A percentile compares a stretch with the other conserved stretches of the same genome.
These are phyloP conservation scores for Danaus plexippus DNA, from an alignment of 1,140 invertebrate genomes.

Conservation along the genomic window DNA sequence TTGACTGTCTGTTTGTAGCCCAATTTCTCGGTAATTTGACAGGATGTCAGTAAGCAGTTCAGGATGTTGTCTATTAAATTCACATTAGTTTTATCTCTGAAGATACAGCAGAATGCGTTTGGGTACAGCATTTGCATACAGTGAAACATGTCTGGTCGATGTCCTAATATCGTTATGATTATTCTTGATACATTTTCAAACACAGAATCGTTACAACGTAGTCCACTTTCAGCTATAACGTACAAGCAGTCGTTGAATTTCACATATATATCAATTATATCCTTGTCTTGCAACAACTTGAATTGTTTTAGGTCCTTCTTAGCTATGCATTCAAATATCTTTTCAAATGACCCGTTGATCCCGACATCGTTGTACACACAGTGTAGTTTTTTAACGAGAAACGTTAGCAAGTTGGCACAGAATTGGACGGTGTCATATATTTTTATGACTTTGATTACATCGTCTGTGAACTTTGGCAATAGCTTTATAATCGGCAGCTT, in stretches of 20 bases:
- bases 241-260: slow-evolving; percentile 49
- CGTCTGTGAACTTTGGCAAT: slow-evolving; percentile 41
- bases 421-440: slow-evolving; percentile 45
- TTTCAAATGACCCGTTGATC: slow-evolving; percentile 28
- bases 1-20: slow-evolving; percentile 34
- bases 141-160: slow-evolving; percentile 34
- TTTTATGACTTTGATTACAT: slow-evolving; percentile 37
- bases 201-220: slow-evolving; percentile 27
- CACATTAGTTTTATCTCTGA: slow-evolving; percentile 27
- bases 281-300: slow-evolving; percentile 32
- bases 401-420: slow-evolving; percentile 35
- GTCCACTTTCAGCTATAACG: slow-evolving; percentile 44
- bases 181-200: slow-evolving; percentile 27
- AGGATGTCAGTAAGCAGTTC: slow-evolving; percentile 13
- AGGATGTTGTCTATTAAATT: slow-evolving; percentile 33
- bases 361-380: slow-evolving; percentile 34
- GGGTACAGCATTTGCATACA: slow-evolving; percentile 48
- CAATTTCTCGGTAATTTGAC: slow-evolving; percentile 39
- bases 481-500: slow-evolving; percentile 36
- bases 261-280: slow-evolving; percentile 34
- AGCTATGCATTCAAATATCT: slow-evolving; percentile 37
- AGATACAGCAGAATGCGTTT: slow-evolving; percentile 41
- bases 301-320: slow-evolving; percentile 30
- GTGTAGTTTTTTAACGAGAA: slow-evolving; percentile 48
- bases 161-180: slow-evolving; percentile 28